These are phyloP conservation scores for Drosophila percnosoma DNA, from an alignment of 2,888 invertebrate species.

Conservation along the genomic window DNA sequence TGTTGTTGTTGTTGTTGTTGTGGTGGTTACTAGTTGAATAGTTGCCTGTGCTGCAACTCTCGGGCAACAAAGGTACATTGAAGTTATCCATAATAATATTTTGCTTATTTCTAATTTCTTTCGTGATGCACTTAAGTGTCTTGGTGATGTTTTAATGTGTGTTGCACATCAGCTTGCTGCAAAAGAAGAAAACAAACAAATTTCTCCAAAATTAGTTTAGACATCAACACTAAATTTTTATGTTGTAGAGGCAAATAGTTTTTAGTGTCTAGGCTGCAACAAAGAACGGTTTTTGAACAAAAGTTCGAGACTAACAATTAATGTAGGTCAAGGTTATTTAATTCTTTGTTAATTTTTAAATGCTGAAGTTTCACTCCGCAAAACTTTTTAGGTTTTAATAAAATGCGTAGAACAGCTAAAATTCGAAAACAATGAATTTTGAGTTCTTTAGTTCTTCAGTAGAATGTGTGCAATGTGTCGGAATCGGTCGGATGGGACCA, in stretches of 20 bases:
- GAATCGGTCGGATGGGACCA: background rate
- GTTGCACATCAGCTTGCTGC: constrained; percentile 7
- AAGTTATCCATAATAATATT: constrained; percentile 72
- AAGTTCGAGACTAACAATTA: background rate
- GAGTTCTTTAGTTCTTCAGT: background rate
- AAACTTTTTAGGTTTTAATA: background rate
- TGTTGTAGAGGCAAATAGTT: background rate
- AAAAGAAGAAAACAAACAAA: background rate
- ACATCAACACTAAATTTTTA: background rate
- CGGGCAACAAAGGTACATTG: constrained; percentile 72
- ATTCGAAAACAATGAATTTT: background rate
- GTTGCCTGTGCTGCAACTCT: constrained; percentile 53
- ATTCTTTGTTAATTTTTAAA: background rate
- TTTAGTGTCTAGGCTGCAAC: background rate
- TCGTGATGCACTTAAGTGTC: constrained; percentile 51
- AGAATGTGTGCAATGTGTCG: background rate
- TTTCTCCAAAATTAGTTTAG: background rate
- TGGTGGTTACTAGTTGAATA: constrained; percentile 34
- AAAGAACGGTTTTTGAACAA: constrained; percentile 11
- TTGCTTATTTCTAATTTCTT: constrained; percentile 44
- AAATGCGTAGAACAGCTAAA: background rate
- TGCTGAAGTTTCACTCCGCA: background rate
- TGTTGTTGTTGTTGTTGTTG: constrained; percentile 44
- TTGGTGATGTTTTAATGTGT: constrained; percentile 22
- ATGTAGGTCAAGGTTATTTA: constrained; percentile 64